phyloP scores from a whole-genome alignment of 2,888 invertebrate genomes.

The Lepidocyrtoides sp. region DNA sequence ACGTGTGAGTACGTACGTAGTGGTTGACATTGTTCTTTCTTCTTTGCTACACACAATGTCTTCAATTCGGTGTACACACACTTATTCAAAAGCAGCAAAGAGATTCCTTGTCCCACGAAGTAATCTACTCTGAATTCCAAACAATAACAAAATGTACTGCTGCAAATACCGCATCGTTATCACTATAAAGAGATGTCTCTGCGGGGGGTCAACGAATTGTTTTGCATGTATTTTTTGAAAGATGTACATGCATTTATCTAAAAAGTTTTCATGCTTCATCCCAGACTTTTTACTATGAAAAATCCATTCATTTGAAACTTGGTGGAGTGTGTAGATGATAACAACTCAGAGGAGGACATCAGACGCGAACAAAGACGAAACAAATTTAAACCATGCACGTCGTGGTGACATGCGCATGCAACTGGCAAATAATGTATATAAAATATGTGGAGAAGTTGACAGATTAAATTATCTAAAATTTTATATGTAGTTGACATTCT shows the following conservation, averaged over 20 bases:
- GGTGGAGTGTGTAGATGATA: neutral
- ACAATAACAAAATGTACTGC: constrained; percentile 13
- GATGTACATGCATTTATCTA: neutral
- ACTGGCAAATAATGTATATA: neutral
- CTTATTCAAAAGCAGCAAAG: neutral
- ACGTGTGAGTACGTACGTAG: neutral
- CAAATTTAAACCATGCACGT: constrained; percentile 14
- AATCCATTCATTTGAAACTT: neutral
- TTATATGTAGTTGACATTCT: constrained; percentile 19
- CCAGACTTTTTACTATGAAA: neutral
- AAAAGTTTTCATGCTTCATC: constrained; percentile 24
- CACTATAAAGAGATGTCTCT: constrained; percentile 21
- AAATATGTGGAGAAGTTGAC: neutral
- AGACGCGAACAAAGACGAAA: neutral
- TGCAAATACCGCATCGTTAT: constrained; percentile 21
- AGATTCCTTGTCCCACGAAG: neutral
- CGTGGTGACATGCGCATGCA: neutral
- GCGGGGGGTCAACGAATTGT: constrained; percentile 64
- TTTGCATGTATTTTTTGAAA: neutral
- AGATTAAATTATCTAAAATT: constrained; percentile 19
- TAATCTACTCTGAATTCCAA: constrained; percentile 18
- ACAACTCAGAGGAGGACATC: neutral
- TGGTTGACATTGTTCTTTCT: constrained; percentile 39
- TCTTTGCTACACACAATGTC: neutral
- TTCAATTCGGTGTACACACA: neutral